Percentiles rank a stretch among this genome's conserved stretches.
Conservation (phyloP, 2,113 vertebrate genomes). For the Hoplias malabaricus region DNA sequence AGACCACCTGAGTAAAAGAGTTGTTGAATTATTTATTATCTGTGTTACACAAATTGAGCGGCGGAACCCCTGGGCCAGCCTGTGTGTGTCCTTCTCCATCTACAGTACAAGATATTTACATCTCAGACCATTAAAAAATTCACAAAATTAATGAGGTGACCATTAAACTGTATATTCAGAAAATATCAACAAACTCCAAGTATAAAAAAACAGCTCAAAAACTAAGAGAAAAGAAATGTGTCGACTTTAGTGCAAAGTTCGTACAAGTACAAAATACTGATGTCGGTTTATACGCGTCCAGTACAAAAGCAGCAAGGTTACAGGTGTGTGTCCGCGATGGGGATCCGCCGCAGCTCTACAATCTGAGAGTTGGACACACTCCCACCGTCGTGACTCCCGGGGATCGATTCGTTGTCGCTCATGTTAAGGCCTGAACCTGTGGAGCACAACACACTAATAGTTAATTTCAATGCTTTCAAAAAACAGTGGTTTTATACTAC, state of each 20-base stretch:
- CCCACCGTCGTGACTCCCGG: slow-evolving; percentile 89
- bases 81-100: slow-evolving; percentile 9
- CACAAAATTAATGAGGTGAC: slow-evolving; percentile 38
- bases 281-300: slow-evolving; percentile 42
- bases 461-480: neutral
- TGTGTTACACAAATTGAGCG: slow-evolving; percentile 50
- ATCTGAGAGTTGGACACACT: slow-evolving; percentile 93
- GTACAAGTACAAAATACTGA: slow-evolving; percentile 42
- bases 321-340: slow-evolving; percentile 95
- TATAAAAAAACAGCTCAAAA: slow-evolving; percentile 45
- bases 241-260: slow-evolving; percentile 45
- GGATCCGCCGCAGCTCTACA: slow-evolving; percentile 93
- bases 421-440: slow-evolving; percentile 89
- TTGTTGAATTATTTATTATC: slow-evolving; percentile 77
- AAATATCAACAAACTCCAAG: slow-evolving; percentile 26
- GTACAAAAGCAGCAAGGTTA: slow-evolving; percentile 67
- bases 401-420: slow-evolving; percentile 90
- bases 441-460: slow-evolving; percentile 28
- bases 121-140: slow-evolving; percentile 26
- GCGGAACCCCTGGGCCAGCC: neutral
- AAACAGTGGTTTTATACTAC: too few relatives aligned
- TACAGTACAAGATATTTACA: slow-evolving; percentile 39
- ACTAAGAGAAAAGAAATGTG: slow-evolving; percentile 18
- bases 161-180: slow-evolving; percentile 42
- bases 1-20: slow-evolving; percentile 53